Evolutionary conservation across 2,113 vertebrate genomes (phyloP), one percentile per base, ranked within the genome.

Genomic region (Ginglymostoma cirratum): DNA sequence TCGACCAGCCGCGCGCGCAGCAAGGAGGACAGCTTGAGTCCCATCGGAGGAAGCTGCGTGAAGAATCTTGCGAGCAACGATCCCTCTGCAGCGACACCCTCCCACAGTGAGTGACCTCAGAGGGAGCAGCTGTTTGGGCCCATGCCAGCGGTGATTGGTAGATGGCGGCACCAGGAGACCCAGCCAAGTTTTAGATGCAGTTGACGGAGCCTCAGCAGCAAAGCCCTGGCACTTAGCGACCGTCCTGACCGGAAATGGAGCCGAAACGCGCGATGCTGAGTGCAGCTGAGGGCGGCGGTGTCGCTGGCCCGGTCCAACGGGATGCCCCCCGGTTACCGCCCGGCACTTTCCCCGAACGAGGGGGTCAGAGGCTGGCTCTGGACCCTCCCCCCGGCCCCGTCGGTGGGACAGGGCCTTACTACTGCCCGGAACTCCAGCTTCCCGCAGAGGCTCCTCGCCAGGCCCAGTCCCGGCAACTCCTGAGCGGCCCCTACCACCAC

Each of bases 161-260:
- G 24, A 95, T 95, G 94, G 69, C 67, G 5, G 42, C 12, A 6
- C 15, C 24, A 7, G 92, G 38, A 24, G 66, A 38, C 2, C 15
- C 15, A 24, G 67, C 55, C 2, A 0, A 8, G 42, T 67, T 94
- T 45, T 34, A 65, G 90, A 94, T 83, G 78, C 65, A 38, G n/a
- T 23, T 48, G 86, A 61, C 3, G 87, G 55, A 10, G 15, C 14
- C 93, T 52, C 42, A 10, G 12, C 19, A 12, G 12, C 55, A 10
- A 27, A 23, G 38, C 23, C 6, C 67, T 27, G 92, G 66, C 97
- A 97, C 97, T 98, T 97, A 97, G 55, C 97, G 97, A 97, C 97
- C 66, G 97, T 97, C 97, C 97, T 97, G 96, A 97, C 97, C 7
- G 96, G 98, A 98, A 97, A 99, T 99, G 99, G 99, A 99, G 97